Percentiles rank a stretch among this genome's conserved stretches.
phyloP scores from a whole-genome alignment of 2,888 invertebrate genomes.

The Crossocerus cetratus region DNA sequence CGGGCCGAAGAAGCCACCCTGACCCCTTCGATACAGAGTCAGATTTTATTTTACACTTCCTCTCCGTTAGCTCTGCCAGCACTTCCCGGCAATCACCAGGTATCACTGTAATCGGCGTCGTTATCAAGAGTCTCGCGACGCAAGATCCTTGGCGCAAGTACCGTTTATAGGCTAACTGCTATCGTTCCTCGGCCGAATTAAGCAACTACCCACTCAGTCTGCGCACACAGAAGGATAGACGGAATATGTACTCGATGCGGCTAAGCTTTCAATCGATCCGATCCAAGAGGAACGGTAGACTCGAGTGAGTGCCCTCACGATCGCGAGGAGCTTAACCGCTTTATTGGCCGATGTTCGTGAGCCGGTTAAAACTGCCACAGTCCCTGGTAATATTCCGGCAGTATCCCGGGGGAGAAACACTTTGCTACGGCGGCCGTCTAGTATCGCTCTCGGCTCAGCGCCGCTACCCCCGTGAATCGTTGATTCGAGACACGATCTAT shows the following conservation, averaged over 20 bases:
- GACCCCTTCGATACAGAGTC: conserved; percentile 14
- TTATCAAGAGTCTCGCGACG: neutral
- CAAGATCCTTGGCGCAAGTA: too few species aligned
- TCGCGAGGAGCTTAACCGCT: neutral
- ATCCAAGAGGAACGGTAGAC: too few species aligned
- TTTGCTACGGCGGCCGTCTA: conserved; percentile 21
- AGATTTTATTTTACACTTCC: conserved; percentile 29
- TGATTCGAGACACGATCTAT: conserved; percentile 52
- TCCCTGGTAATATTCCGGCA: conserved; percentile 14
- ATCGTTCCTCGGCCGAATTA: too few species aligned
- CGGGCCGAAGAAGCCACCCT: too few species aligned
- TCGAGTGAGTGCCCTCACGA: too few species aligned
- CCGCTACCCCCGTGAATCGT: conserved; percentile 19
- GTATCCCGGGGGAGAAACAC: conserved; percentile 22
- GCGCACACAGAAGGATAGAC: too few species aligned
- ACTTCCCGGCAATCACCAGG: neutral
- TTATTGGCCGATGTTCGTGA: neutral
- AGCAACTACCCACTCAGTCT: too few species aligned
- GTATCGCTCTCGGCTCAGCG: conserved; percentile 26
- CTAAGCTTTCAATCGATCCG: too few species aligned
- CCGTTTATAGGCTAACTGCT: too few species aligned
- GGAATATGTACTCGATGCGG: too few species aligned
- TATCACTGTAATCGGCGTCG: neutral
- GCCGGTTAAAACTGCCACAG: neutral
- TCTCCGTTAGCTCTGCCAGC: conserved; percentile 18